These are phyloP conservation scores for Hesperophylax magnus DNA, from an alignment of 1,140 invertebrate species.

Conservation along the genomic window DNA sequence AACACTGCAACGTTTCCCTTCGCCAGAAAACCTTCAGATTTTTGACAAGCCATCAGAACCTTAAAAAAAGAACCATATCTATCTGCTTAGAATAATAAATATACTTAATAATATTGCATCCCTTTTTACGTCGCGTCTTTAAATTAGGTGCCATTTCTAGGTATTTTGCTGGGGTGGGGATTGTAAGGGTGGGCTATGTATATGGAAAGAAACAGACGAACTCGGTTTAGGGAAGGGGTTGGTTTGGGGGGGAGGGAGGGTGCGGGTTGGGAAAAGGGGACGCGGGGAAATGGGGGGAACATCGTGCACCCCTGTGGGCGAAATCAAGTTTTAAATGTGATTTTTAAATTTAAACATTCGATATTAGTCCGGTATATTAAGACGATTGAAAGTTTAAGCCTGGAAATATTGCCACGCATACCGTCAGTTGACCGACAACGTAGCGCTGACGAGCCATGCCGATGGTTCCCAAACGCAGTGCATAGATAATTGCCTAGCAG, in stretches of 20 bases:
- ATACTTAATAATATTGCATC: not conserved
- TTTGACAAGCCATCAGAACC: not conserved
- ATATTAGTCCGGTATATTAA: no score
- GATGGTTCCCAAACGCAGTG: no score
- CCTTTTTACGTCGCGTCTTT: not conserved
- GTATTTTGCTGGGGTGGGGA: not conserved
- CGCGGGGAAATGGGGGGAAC: constrained; percentile 55
- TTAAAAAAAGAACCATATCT: not conserved
- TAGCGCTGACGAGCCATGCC: no score
- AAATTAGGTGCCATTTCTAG: not conserved
- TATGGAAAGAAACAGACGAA: constrained; percentile 58
- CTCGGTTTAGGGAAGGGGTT: constrained; percentile 56
- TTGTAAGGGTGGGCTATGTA: constrained; percentile 29
- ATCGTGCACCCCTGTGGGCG: constrained; percentile 44
- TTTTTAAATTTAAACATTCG: not conserved
- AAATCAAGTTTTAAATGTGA: constrained; percentile 12
- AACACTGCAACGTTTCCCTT: constrained; percentile 47
- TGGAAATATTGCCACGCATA: no score
- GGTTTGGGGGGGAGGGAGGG: constrained; percentile 39
- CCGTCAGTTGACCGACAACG: no score
- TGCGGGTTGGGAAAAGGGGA: constrained; percentile 51
- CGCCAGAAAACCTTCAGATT: not conserved
- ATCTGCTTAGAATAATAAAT: not conserved
- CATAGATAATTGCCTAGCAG: no score
- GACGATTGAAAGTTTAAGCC: no score